phyloP scores from a whole-genome alignment of 2,888 invertebrate species.

The Unio pictorum region DNA sequence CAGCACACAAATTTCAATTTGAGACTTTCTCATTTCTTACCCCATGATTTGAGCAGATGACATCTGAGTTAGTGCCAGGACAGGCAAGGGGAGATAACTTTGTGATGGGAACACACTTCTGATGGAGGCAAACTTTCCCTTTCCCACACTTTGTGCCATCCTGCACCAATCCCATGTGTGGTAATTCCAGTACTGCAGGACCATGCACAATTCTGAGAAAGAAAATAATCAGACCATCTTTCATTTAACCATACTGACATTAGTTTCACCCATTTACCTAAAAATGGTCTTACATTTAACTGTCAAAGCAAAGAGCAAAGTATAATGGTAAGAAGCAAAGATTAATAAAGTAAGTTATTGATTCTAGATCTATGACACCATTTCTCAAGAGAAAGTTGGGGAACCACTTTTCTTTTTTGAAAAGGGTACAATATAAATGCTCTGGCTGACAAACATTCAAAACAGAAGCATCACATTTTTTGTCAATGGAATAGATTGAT shows the following conservation, averaged over 20 bases:
- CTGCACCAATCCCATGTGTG: constrained; percentile 82
- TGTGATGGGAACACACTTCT: constrained; percentile 48
- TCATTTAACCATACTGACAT: not conserved
- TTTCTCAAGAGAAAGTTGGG: too few species aligned
- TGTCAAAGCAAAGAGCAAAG: not conserved
- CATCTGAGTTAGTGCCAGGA: constrained; percentile 73
- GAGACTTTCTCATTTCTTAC: constrained; percentile 78
- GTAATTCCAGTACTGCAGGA: constrained; percentile 58
- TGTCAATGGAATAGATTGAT: too few species aligned
- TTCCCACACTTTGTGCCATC: constrained; percentile 96
- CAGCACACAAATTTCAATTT: not conserved
- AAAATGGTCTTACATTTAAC: too few species aligned
- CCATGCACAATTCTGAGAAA: constrained; percentile 59
- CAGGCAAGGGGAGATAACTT: constrained; percentile 46
- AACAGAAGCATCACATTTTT: too few species aligned
- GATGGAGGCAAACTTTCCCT: constrained; percentile 88
- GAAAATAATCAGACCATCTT: not conserved
- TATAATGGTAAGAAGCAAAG: not conserved
- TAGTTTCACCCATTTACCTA: not conserved
- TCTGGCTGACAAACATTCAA: too few species aligned
- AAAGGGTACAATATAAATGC: too few species aligned
- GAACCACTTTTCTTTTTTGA: too few species aligned
- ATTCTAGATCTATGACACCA: too few species aligned
- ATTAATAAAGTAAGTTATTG: not conserved
- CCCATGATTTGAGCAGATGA: constrained; percentile 95